These are phyloP conservation scores for Sisyra nigra DNA, from an alignment of 2,888 invertebrate species.

Conservation along the genomic window DNA sequence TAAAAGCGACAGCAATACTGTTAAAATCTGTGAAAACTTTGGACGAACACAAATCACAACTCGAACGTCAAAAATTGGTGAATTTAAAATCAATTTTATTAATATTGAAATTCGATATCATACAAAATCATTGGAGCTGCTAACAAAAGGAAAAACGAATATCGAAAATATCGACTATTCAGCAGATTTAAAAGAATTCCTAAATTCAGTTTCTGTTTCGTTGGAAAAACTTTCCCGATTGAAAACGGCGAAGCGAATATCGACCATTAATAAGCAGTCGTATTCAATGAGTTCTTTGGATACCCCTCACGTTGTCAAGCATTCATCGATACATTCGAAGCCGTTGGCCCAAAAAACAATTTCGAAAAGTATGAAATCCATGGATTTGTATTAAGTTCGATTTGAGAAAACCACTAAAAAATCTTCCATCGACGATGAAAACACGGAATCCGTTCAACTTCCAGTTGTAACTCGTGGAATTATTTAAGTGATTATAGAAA, in stretches of 20 bases:
- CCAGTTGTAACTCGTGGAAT: too few relatives aligned
- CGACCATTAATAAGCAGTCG: constrained; percentile 17
- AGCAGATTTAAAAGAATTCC: constrained; percentile 57
- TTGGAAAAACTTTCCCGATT: constrained; percentile 30
- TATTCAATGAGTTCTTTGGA: constrained; percentile 23
- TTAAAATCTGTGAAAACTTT: constrained; percentile 61
- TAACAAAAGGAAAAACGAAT: constrained; percentile 63
- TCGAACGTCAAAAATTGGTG: constrained; percentile 67
- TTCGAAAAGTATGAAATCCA: constrained; percentile 22
- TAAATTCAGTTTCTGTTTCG: constrained; percentile 35
- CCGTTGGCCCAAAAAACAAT: constrained; percentile 9
- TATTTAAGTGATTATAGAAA: too few relatives aligned
- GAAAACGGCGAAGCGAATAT: constrained; percentile 14
- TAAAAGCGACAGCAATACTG: constrained; percentile 70
- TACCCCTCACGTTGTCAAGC: constrained; percentile 19
- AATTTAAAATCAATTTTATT: constrained; percentile 58
- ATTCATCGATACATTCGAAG: constrained; percentile 14
- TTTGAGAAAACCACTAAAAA: constrained; percentile 5
- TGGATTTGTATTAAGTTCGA: constrained; percentile 20
- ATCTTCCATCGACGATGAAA: too few relatives aligned
- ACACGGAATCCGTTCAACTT: too few relatives aligned
- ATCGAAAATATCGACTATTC: constrained; percentile 58
- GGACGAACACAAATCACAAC: constrained; percentile 67
- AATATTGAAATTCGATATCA: constrained; percentile 70
- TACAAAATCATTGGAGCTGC: constrained; percentile 62